These are phyloP conservation scores for Yponomeuta malinellus DNA, from an alignment of 2,888 invertebrate genomes.

Conservation along the genomic window DNA sequence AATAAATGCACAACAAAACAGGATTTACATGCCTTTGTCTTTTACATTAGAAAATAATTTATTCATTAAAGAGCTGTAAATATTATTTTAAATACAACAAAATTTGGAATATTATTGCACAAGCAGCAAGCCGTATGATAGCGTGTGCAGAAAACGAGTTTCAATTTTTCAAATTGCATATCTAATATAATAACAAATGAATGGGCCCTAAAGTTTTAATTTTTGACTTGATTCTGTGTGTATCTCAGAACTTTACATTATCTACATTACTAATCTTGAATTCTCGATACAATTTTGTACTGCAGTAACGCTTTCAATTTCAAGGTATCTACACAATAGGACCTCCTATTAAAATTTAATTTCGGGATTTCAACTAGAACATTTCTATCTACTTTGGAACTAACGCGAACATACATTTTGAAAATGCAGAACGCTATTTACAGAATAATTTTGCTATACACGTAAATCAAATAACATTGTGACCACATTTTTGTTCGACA, in stretches of 20 bases:
- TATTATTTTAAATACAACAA: constrained; percentile 21
- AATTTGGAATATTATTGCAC: constrained; percentile 75
- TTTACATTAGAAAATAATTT: constrained; percentile 33
- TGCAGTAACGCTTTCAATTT: neutral
- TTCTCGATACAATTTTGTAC: constrained; percentile 1
- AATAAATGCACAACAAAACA: constrained; percentile 75
- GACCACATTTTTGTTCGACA: constrained; percentile 10
- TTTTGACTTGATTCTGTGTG: constrained; percentile 29
- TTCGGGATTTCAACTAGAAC: neutral
- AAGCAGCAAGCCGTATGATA: constrained; percentile 60
- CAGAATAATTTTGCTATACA: constrained; percentile 10
- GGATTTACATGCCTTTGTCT: constrained; percentile 72
- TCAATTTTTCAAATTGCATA: constrained; percentile 40
- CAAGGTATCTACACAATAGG: neutral
- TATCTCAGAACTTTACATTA: neutral
- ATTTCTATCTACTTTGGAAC: constrained; percentile 3
- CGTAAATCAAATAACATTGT: neutral
- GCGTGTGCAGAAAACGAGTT: constrained; percentile 51
- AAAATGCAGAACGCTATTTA: neutral
- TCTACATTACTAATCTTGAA: neutral
- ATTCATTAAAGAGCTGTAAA: neutral
- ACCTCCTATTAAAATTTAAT: neutral
- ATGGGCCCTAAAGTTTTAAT: constrained; percentile 43
- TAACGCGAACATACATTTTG: neutral
- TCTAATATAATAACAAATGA: constrained; percentile 66